These are phyloP conservation scores for Brachionus rotundiformis DNA, from an alignment of 1,140 invertebrate species.

Conservation along the genomic window DNA sequence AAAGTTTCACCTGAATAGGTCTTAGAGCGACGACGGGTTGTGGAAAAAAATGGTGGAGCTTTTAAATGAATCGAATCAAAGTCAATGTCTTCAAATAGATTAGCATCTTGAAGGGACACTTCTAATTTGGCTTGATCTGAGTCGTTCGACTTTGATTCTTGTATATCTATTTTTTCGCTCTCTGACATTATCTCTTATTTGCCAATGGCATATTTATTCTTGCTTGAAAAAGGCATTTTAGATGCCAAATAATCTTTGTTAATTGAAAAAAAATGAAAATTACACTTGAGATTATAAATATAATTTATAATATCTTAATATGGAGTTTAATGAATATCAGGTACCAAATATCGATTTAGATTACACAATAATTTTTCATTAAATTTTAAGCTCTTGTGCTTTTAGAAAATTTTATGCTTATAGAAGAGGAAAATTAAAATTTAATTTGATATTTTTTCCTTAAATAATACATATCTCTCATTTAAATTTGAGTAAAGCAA, in stretches of 20 bases:
- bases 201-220: background rate
- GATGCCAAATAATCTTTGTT: too few relatives aligned
- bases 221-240: background rate
- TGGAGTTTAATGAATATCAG: background rate
- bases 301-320: constrained; percentile 1
- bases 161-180: background rate
- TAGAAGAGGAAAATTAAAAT: constrained; percentile 17
- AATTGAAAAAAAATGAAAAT: background rate
- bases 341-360: constrained; percentile 8
- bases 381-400: background rate
- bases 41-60: constrained; percentile 2
- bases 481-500: background rate
- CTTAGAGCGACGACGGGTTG: constrained; percentile 31
- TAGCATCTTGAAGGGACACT: background rate
- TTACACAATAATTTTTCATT: background rate
- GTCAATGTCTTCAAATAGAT: background rate
- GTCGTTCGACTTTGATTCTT: background rate
- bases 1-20: constrained; percentile 44
- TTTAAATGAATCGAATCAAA: constrained; percentile 16
- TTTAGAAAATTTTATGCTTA: background rate
- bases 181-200: background rate
- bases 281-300: background rate
- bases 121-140: background rate
- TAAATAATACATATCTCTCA: background rate
- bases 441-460: constrained; percentile 23